Conservation (phyloP, 1,140 invertebrate species). For the Halyomorpha halys region DNA sequence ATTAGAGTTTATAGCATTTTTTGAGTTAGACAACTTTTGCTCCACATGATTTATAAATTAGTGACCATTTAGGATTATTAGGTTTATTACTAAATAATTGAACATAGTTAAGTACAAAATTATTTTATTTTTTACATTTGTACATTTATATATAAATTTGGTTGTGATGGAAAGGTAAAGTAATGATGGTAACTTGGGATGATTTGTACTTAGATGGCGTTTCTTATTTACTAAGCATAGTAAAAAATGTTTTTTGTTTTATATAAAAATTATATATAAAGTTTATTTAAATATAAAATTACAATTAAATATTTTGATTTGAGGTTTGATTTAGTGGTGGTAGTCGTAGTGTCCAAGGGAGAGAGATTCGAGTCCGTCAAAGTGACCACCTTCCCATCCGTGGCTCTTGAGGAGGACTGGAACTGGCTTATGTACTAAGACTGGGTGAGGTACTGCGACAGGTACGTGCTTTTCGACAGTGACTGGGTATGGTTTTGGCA, state of each 20-base stretch:
- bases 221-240: neutral
- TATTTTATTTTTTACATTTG: no score
- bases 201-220: slow-evolving; percentile 9
- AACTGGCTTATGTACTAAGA: slow-evolving; percentile 46
- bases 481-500: slow-evolving; percentile 36
- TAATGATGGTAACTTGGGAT: slow-evolving; percentile 4
- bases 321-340: slow-evolving; percentile 10
- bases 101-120: no score
- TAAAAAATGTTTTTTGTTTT: neutral
- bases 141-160: no score
- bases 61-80: no score
- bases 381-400: neutral
- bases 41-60: no score
- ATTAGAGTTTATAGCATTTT: no score
- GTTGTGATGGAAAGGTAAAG: no score
- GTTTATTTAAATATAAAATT: slow-evolving; percentile 11
- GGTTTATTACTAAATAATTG: no score
- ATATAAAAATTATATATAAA: slow-evolving; percentile 7
- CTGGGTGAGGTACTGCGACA: slow-evolving; percentile 46
- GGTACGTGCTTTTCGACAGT: slow-evolving; percentile 50
- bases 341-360: slow-evolving; percentile 3
- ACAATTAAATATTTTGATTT: slow-evolving; percentile 12
- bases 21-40: no score
- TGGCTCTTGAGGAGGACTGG: slow-evolving; percentile 44
- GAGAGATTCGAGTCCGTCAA: neutral